Evolutionary conservation across 1,140 invertebrate species (phyloP).

Genomic region (Pararge aegeria): DNA sequence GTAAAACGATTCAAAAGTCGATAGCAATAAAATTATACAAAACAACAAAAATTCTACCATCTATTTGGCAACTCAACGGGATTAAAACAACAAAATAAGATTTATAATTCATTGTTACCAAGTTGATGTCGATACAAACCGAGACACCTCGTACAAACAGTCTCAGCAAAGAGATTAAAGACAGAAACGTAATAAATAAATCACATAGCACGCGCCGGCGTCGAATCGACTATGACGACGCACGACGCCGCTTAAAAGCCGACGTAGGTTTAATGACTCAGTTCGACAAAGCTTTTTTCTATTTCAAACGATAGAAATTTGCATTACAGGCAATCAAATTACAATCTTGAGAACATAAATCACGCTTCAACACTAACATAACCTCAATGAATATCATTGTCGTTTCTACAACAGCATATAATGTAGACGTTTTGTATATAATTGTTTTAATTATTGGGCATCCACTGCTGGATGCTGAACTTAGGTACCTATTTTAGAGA

Average conservation of each 20-base stretch:
- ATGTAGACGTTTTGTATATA: too few relatives aligned
- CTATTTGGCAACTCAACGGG: not conserved
- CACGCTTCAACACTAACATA: too few relatives aligned
- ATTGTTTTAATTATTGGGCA: too few relatives aligned
- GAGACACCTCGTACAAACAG: slow-evolving; percentile 12
- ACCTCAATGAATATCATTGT: too few relatives aligned
- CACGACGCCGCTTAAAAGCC: slow-evolving; percentile 26
- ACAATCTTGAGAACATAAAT: too few relatives aligned
- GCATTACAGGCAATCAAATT: too few relatives aligned
- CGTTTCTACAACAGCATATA: too few relatives aligned
- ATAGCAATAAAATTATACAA: too few relatives aligned
- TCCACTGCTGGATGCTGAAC: too few relatives aligned
- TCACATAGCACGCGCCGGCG: slow-evolving; percentile 28
- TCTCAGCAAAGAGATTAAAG: slow-evolving; percentile 23
- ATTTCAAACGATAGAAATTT: not conserved
- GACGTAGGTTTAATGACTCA: slow-evolving; percentile 44
- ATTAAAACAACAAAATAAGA: not conserved
- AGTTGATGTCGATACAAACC: not conserved
- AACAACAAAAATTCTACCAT: too few relatives aligned
- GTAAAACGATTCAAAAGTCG: too few relatives aligned
- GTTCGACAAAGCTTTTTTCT: slow-evolving; percentile 9
- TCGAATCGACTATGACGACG: slow-evolving; percentile 22
- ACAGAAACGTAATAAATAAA: slow-evolving; percentile 33
- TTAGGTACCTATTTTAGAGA: too few relatives aligned
- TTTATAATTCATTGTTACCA: not conserved